phyloP scores from a whole-genome alignment of 1,140 invertebrate species.

The Drusus annulatus region DNA sequence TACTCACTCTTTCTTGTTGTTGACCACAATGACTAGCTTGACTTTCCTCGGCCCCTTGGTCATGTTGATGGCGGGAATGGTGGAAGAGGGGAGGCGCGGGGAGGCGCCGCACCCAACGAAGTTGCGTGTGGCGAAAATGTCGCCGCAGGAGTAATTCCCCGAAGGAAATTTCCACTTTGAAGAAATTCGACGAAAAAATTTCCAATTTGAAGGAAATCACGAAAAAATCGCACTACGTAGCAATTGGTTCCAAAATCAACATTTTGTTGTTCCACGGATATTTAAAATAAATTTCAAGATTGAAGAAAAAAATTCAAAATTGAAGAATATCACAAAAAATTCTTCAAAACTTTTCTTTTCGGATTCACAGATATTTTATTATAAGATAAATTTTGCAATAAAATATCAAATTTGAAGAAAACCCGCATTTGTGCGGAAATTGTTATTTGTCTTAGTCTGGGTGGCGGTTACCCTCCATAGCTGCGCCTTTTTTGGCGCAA shows the following conservation, averaged over 20 bases:
- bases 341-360: too few relatives aligned
- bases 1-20: conserved; percentile 73
- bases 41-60: conserved; percentile 73
- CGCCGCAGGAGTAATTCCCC: conserved; percentile 4
- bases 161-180: not conserved
- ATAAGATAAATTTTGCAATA: too few relatives aligned
- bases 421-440: conserved; percentile 1
- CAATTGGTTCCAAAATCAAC: too few relatives aligned
- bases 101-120: conserved; percentile 17
- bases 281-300: too few relatives aligned
- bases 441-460: conserved; percentile 8
- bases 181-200: not conserved
- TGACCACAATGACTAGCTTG: conserved; percentile 73
- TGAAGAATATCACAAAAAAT: too few relatives aligned
- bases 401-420: not conserved
- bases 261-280: too few relatives aligned
- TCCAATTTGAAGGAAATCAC: not conserved
- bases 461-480: conserved; percentile 20
- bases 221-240: too few relatives aligned
- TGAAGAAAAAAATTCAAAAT: too few relatives aligned
- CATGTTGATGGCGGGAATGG: conserved; percentile 65
- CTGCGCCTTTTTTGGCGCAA: not conserved
- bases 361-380: too few relatives aligned
- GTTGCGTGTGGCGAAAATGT: conserved; percentile 23
- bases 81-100: conserved; percentile 26